Percentiles rank a stretch among this genome's conserved stretches.
phyloP scores from a whole-genome alignment of 2,113 vertebrate genomes.

The Hippoglossus stenolepis region DNA sequence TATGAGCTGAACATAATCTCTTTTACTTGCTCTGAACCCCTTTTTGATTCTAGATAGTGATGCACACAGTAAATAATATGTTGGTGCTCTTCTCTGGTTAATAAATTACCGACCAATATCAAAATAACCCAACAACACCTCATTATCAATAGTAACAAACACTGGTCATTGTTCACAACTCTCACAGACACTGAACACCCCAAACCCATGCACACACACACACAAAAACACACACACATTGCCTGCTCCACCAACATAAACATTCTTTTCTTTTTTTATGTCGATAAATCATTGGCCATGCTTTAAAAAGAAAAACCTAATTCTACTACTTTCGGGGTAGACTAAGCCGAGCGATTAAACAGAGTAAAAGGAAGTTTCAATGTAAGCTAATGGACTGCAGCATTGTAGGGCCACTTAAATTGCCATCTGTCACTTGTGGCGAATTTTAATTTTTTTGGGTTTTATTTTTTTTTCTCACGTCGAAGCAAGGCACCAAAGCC shows the following conservation, averaged over 20 bases:
- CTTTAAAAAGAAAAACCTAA: constrained; percentile 79
- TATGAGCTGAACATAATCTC: constrained; percentile 84
- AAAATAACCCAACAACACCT: constrained; percentile 76
- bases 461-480: constrained; percentile 82
- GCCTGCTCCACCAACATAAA: constrained; percentile 72
- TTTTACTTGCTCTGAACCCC: constrained; percentile 85
- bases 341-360: constrained; percentile 85
- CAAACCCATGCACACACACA: constrained; percentile 53
- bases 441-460: constrained; percentile 77
- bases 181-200: constrained; percentile 76
- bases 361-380: constrained; percentile 89
- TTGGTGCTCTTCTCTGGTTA: constrained; percentile 50
- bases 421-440: constrained; percentile 98
- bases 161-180: constrained; percentile 78
- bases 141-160: constrained; percentile 72
- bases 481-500: constrained; percentile 97
- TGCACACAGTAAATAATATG: constrained; percentile 63
- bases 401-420: constrained; percentile 99
- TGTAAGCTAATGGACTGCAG: constrained; percentile 99
- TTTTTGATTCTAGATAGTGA: constrained; percentile 76
- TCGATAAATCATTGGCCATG: constrained; percentile 79
- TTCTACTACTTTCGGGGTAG: constrained; percentile 82
- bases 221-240: constrained; percentile 47
- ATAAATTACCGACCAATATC: constrained; percentile 72
- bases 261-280: constrained; percentile 59